Percentiles rank a stretch among this genome's conserved stretches.
phyloP scores from a whole-genome alignment of 2,888 invertebrate species.

The Agrotis clavis region DNA sequence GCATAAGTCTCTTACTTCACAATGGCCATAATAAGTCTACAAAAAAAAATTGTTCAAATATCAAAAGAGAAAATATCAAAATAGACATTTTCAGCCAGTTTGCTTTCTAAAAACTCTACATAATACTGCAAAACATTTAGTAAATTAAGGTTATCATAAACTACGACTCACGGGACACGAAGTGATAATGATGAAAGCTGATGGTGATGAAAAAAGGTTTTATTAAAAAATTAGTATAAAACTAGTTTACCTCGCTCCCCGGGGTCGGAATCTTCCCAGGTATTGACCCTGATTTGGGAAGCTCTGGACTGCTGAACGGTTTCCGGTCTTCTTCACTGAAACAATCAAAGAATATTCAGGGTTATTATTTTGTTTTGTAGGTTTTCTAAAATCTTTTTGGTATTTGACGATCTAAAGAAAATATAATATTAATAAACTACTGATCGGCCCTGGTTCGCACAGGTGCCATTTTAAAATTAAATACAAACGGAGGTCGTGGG shows the following conservation, averaged over 20 bases:
- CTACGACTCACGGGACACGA: slow-evolving; percentile 16
- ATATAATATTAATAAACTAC: too few relatives aligned
- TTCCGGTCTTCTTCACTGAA: slow-evolving; percentile 83
- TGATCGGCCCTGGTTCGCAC: too few relatives aligned
- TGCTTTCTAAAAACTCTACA: neutral
- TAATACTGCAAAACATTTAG: too few relatives aligned
- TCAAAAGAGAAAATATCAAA: neutral
- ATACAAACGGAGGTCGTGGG: too few relatives aligned
- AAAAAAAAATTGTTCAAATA: too few relatives aligned
- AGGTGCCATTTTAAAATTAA: too few relatives aligned
- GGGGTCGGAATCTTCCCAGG: slow-evolving; percentile 79
- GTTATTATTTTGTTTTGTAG: neutral
- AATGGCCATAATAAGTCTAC: too few relatives aligned
- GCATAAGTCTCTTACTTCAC: neutral
- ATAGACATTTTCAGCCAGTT: neutral
- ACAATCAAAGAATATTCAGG: slow-evolving; percentile 6
- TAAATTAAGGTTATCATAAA: neutral
- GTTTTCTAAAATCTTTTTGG: too few relatives aligned
- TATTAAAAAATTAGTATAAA: slow-evolving; percentile 54
- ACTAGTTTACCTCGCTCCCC: slow-evolving; percentile 78
- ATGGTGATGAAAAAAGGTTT: slow-evolving; percentile 13
- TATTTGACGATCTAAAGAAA: too few relatives aligned
- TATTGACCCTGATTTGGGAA: slow-evolving; percentile 76
- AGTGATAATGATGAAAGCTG: slow-evolving; percentile 8
- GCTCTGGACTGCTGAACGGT: slow-evolving; percentile 86